phyloP scores from a whole-genome alignment of 2,888 invertebrate species.

The Eumacrocentrus americanus region DNA sequence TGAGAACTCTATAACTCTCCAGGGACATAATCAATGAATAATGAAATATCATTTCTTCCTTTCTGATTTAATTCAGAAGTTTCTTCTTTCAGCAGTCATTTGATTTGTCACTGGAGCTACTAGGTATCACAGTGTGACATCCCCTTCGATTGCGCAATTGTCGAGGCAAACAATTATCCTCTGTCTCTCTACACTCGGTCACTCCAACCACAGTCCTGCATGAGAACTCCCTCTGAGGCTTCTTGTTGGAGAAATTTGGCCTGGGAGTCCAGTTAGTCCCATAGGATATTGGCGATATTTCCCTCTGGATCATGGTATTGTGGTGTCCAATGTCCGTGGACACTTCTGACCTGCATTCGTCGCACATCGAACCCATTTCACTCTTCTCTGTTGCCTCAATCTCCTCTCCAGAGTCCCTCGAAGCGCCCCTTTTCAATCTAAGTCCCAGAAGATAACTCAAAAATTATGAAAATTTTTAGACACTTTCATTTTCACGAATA shows the following conservation, averaged over 20 bases:
- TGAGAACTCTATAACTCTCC: not conserved
- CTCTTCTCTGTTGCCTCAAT: conserved; percentile 37
- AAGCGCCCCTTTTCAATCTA: not conserved
- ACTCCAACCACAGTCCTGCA: conserved; percentile 39
- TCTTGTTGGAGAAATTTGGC: conserved; percentile 28
- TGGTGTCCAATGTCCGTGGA: conserved; percentile 36
- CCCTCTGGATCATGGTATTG: conserved; percentile 19
- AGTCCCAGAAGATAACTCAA: not conserved
- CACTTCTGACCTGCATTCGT: conserved; percentile 44
- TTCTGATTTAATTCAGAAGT: not conserved
- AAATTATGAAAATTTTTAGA: not conserved
- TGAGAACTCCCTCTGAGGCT: conserved; percentile 27
- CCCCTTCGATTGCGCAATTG: conserved; percentile 45
- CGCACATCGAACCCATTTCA: conserved; percentile 43
- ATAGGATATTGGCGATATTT: conserved; percentile 44
- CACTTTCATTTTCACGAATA: not conserved
- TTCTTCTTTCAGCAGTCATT: conserved; percentile 41
- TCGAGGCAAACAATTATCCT: conserved; percentile 36
- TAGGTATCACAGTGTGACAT: conserved; percentile 47
- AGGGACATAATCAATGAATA: not conserved
- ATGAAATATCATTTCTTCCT: not conserved
- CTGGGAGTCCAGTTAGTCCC: conserved; percentile 48
- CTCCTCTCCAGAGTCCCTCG: not conserved
- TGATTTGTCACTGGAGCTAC: conserved; percentile 49
- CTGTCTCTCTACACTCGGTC: conserved; percentile 29